phyloP scores from a whole-genome alignment of 2,797 vertebrate genomes.

The Labroides dimidiatus region DNA sequence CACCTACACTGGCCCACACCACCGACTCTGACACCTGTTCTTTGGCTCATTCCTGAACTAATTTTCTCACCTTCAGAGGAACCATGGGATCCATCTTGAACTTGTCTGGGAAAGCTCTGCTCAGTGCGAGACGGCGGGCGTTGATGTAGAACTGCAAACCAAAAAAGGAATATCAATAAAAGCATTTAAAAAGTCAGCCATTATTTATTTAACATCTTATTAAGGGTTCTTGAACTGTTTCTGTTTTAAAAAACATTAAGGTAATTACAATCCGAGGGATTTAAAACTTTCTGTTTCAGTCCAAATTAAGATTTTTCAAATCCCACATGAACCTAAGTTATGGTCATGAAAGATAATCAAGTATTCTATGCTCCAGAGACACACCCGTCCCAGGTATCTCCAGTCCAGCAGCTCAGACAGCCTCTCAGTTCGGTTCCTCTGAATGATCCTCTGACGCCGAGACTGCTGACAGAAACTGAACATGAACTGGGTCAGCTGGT shows the following conservation, averaged over 20 bases:
- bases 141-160: slow-evolving; percentile 91
- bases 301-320: too few species aligned
- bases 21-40: too few species aligned
- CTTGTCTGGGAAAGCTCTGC: slow-evolving; percentile 92
- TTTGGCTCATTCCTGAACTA: too few species aligned
- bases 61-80: slow-evolving; percentile 83
- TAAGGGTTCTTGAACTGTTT: too few species aligned
- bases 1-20: neutral
- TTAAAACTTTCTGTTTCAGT: too few species aligned
- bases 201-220: too few species aligned
- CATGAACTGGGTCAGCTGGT: slow-evolving; percentile 96
- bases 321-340: too few species aligned
- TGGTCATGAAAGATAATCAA: too few species aligned
- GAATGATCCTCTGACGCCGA: slow-evolving; percentile 94
- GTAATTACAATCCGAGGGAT: too few species aligned
- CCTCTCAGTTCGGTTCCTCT: slow-evolving; percentile 94
- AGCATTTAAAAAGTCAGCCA: neutral
- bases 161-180: slow-evolving; percentile 24
- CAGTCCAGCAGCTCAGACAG: slow-evolving; percentile 96
- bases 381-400: slow-evolving; percentile 94
- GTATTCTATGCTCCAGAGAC: slow-evolving; percentile 36
- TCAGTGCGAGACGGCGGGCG: slow-evolving; percentile 91
- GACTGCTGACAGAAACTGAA: slow-evolving; percentile 96
- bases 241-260: too few species aligned
- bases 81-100: slow-evolving; percentile 87